Evolutionary conservation across 2,113 vertebrate species (phyloP).

Genomic region (Chloroceryle aenea): DNA sequence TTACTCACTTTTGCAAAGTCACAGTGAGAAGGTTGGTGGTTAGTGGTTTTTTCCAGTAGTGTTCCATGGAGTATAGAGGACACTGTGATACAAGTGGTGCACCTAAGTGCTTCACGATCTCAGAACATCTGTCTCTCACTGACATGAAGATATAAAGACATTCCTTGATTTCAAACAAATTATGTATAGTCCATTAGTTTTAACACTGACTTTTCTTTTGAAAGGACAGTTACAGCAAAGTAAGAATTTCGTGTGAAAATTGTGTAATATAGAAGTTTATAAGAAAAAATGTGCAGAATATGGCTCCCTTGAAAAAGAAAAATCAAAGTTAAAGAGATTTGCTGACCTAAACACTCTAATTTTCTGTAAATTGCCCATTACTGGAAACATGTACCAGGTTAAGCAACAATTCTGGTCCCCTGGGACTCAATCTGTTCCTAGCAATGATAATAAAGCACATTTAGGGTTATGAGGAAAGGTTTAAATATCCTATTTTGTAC

Average conservation of each 20-base stretch:
- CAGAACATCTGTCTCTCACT: slow-evolving; percentile 7
- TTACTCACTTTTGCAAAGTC: slow-evolving; percentile 31
- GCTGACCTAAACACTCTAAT: background rate
- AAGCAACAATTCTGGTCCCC: background rate
- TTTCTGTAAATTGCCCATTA: background rate
- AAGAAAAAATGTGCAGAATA: background rate
- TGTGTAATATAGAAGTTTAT: background rate
- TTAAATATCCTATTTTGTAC: background rate
- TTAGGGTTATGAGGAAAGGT: background rate
- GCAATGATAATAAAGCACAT: background rate
- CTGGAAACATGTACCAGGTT: background rate
- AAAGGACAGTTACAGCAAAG: background rate
- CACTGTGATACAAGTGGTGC: slow-evolving; percentile 29
- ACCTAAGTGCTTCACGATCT: background rate
- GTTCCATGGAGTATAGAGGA: slow-evolving; percentile 17
- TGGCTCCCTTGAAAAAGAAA: background rate
- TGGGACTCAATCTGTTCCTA: background rate
- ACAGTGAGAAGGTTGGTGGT: slow-evolving; percentile 21
- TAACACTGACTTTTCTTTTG: background rate
- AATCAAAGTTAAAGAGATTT: background rate
- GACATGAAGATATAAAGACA: background rate
- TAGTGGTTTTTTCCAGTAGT: background rate
- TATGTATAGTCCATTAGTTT: background rate
- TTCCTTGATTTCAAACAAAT: background rate
- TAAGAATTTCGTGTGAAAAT: background rate